Conservation (phyloP, 2,888 invertebrate genomes). For the Gerris lacustris region DNA sequence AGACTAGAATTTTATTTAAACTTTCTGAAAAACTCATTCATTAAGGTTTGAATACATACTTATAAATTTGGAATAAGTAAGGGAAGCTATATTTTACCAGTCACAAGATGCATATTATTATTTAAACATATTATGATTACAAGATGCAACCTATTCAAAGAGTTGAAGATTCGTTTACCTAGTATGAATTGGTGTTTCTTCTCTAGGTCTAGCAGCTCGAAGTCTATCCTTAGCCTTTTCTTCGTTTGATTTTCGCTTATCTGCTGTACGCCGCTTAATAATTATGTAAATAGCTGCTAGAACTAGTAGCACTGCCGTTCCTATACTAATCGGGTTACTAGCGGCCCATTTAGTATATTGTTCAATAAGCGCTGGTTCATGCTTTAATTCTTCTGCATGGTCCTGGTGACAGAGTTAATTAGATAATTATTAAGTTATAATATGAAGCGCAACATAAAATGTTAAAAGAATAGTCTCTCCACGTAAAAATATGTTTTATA, state of each 20-base stretch:
- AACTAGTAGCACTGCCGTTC: neutral
- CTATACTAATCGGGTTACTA: neutral
- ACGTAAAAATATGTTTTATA: too few species aligned
- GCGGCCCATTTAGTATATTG: neutral
- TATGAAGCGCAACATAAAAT: too few species aligned
- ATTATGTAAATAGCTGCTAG: neutral
- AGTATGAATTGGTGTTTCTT: neutral
- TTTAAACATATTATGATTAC: too few species aligned
- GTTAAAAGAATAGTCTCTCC: too few species aligned
- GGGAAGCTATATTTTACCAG: too few species aligned
- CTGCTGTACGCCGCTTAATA: neutral
- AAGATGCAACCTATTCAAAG: too few species aligned
- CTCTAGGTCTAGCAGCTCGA: neutral
- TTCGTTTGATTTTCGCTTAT: neutral
- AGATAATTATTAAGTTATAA: too few species aligned
- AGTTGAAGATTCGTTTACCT: neutral
- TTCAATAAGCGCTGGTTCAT: neutral
- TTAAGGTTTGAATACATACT: too few species aligned
- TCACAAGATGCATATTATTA: too few species aligned
- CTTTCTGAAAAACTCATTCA: too few species aligned
- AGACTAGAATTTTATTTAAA: too few species aligned
- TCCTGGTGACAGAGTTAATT: neutral
- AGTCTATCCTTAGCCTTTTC: neutral
- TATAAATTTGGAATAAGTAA: too few species aligned
- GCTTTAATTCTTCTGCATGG: neutral